phyloP scores from a whole-genome alignment of 2,888 invertebrate species.

The Andrena chrysosceles region DNA sequence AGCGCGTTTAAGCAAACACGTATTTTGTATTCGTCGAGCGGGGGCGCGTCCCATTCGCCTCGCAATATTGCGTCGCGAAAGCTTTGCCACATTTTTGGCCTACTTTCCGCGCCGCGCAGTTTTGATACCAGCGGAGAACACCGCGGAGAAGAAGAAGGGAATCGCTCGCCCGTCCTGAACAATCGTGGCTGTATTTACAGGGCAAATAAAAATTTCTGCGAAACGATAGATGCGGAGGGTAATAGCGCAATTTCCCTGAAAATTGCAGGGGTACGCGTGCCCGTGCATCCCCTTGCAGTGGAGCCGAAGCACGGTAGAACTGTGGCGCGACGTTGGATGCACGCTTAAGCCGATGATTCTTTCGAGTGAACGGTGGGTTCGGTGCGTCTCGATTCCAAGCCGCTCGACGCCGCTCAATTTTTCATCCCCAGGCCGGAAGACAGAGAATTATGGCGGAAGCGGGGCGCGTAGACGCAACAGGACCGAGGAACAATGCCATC shows the following conservation, averaged over 20 bases:
- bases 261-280: too few relatives aligned
- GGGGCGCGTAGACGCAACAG: background rate
- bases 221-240: background rate
- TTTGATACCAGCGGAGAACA: background rate
- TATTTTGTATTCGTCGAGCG: constrained; percentile 43
- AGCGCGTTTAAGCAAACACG: constrained; percentile 34
- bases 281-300: too few relatives aligned
- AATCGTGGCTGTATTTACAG: background rate
- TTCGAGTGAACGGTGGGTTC: background rate
- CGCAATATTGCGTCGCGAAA: constrained; percentile 15
- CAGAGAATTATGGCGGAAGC: constrained; percentile 9
- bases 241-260: background rate
- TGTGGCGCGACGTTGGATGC: background rate
- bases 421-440: constrained; percentile 17
- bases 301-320: background rate
- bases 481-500: constrained; percentile 11
- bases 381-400: constrained; percentile 1
- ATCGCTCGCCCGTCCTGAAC: background rate
- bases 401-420: background rate
- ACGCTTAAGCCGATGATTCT: constrained; percentile 6
- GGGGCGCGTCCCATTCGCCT: constrained; percentile 13
- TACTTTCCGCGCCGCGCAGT: background rate
- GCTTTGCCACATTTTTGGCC: constrained; percentile 19
- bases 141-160: background rate
- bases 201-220: background rate